Percentiles rank a stretch among this genome's conserved stretches.
These are phyloP conservation scores for Cyclophora punctaria DNA, from an alignment of 2,888 invertebrate species.

Conservation along the genomic window DNA sequence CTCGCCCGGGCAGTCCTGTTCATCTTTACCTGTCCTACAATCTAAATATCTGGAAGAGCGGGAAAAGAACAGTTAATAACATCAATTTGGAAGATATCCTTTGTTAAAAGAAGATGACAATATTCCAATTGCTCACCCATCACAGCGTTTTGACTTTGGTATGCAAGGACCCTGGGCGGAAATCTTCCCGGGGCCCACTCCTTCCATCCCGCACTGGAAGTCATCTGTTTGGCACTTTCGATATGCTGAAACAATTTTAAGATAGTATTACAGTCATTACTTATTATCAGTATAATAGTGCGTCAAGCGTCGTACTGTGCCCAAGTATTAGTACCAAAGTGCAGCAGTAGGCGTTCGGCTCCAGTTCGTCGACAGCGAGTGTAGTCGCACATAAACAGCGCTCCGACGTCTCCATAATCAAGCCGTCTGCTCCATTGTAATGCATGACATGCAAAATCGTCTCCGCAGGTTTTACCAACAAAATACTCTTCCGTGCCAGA, in stretches of 20 bases:
- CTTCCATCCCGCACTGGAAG: constrained; percentile 87
- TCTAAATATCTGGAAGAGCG: constrained; percentile 76
- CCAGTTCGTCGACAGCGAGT: no score
- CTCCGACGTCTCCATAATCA: constrained; percentile 4
- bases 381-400: no score
- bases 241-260: constrained; percentile 77
- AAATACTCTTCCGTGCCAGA: constrained; percentile 14
- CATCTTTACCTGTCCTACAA: constrained; percentile 89
- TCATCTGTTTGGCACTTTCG: constrained; percentile 90
- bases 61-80: no score
- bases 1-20: constrained; percentile 81
- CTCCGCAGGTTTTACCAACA: constrained; percentile 23
- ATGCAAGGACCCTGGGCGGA: constrained; percentile 85
- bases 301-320: no score
- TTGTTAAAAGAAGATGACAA: background rate
- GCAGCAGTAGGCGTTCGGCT: no score
- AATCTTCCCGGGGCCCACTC: constrained; percentile 52
- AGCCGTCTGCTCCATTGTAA: constrained; percentile 18
- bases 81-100: background rate
- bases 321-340: no score
- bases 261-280: no score
- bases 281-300: no score
- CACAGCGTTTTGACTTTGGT: constrained; percentile 91
- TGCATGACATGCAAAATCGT: constrained; percentile 26
- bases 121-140: constrained; percentile 72